A percentile compares a stretch with the other conserved stretches of the same genome.
Evolutionary conservation across 2,888 invertebrate genomes (phyloP).

Genomic region (Steromphala cineraria): DNA sequence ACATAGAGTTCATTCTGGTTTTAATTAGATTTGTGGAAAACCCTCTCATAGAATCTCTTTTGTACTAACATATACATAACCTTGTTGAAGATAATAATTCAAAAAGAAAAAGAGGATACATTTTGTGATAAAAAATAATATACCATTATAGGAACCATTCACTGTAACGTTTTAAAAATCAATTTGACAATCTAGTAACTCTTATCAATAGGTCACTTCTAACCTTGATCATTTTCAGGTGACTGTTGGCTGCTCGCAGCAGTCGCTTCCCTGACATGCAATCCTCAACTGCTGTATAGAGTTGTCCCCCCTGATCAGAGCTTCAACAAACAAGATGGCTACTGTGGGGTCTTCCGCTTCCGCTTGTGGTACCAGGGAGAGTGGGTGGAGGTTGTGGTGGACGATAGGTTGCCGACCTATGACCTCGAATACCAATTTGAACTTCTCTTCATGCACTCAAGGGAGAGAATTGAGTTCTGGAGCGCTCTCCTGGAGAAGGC

Average conservation of each 20-base stretch:
- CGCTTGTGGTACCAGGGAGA: conserved; percentile 93
- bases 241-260: conserved; percentile 93
- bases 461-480: conserved; percentile 94
- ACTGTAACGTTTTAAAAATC: no score
- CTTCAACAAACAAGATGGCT: conserved; percentile 82
- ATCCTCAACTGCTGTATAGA: conserved; percentile 91
- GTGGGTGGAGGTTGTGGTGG: conserved; percentile 91
- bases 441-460: conserved; percentile 89
- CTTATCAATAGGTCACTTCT: no score
- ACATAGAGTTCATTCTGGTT: no score
- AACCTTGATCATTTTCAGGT: conserved; percentile 76
- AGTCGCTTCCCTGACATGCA: conserved; percentile 95
- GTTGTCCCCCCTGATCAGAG: conserved; percentile 97
- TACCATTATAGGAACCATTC: no score
- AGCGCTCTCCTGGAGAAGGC: conserved; percentile 95
- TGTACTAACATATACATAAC: no score
- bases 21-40: no score
- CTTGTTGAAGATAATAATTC: no score
- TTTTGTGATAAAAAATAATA: no score
- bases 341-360: conserved; percentile 93
- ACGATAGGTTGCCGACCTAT: conserved; percentile 92
- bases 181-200: no score
- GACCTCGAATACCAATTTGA: conserved; percentile 82
- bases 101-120: no score
- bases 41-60: no score